Base-by-base conservation (phyloP, 1,140 invertebrate species). In the Tenebrio molitor region DNA sequence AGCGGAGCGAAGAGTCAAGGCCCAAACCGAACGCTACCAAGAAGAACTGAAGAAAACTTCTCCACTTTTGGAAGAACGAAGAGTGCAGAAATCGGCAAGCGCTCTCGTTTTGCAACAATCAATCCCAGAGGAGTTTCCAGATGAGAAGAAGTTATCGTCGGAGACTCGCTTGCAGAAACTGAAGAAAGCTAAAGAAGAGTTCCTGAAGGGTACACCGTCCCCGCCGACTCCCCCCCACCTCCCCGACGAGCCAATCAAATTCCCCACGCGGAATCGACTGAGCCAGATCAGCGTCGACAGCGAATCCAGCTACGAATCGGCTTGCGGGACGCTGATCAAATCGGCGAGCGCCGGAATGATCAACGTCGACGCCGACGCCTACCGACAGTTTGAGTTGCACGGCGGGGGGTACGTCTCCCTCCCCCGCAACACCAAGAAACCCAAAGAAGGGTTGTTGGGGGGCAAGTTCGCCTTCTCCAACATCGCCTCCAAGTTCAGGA, bases 341-440 rank as follows among this genome's bases (percentile, higher is more conserved):
- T 91, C 90, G 17, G 88, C 89, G 1, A 92, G 91, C 74, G 91
- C 88, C 0, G 91, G 90, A 7, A 91, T 91, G 87, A 91, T 92
- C 44, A 89, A 90, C 70, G 83, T 90, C 0, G 89, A 90, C 67
- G 78, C 84, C 10, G 84, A 87, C 6, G 84, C 87, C 1, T 89
- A 87, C 79, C 85, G 86, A 68, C 84, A 86, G 72, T 78, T 86
- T 15, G 80, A 80, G 34, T 74, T 75, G 5, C 69, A 81, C 23
- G 73, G 69, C 33, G 77, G 81, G 16, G 81, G 83, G 21, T 84
- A 81, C 58, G 81, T 84, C 2, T 85, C 83, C 10, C 77, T 84
- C 8, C 83, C 84, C 6, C 63, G 82, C 65, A 63, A 76, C 63
- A 23, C 53, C 39, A 72, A 64, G 16, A 71, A 81, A 72, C 73